Evolutionary conservation across 2,888 invertebrate species (phyloP).

Genomic region (Notodromas monacha): DNA sequence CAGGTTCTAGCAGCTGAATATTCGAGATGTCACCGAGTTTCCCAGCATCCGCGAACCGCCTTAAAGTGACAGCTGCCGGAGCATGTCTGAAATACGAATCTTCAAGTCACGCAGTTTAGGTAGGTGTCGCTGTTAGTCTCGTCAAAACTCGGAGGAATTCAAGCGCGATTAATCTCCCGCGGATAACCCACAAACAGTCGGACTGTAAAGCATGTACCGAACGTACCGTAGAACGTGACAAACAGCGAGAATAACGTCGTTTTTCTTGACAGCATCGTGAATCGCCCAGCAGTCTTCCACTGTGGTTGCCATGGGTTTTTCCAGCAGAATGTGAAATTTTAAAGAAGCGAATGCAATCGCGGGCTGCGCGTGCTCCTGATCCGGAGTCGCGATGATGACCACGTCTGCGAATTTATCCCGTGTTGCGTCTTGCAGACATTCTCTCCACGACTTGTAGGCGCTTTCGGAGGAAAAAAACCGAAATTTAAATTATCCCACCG

Average conservation of each 20-base stretch:
- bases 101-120: too few relatives aligned
- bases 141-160: too few relatives aligned
- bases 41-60: constrained; percentile 16
- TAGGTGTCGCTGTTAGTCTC: too few relatives aligned
- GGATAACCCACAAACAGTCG: background rate
- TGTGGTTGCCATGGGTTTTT: constrained; percentile 19
- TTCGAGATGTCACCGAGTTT: constrained; percentile 17
- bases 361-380: constrained; percentile 14
- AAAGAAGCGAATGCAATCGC: constrained; percentile 16
- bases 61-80: constrained; percentile 12
- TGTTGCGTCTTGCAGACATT: too few relatives aligned
- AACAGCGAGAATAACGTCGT: constrained; percentile 16
- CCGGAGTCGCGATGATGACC: constrained; percentile 16
- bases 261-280: constrained; percentile 14
- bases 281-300: constrained; percentile 17
- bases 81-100: too few relatives aligned
- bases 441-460: too few relatives aligned
- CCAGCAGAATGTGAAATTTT: constrained; percentile 18
- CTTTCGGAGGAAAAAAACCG: too few relatives aligned
- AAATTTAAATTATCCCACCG: too few relatives aligned
- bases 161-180: background rate
- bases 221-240: constrained; percentile 18
- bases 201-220: too few relatives aligned
- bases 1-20: constrained; percentile 18
- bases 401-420: constrained; percentile 17